Conservation (phyloP, 1,140 invertebrate genomes). For the Matsumurasca onukii region DNA sequence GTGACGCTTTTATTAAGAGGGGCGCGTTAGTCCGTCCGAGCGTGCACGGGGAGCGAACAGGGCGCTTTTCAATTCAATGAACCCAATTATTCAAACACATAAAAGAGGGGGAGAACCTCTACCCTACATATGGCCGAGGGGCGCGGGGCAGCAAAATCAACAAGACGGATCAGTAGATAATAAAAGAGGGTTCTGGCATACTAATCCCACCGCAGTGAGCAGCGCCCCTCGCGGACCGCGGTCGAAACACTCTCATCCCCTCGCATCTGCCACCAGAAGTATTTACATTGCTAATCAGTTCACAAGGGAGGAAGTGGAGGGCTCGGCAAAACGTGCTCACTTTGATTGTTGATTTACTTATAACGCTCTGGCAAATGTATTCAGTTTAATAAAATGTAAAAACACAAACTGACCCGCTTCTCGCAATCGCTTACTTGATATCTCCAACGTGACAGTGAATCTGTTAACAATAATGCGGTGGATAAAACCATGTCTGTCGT, state of each 20-base stretch:
- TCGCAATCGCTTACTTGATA: too few relatives aligned
- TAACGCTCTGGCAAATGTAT: conserved; percentile 3
- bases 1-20: conserved; percentile 30
- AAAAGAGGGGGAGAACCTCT: conserved; percentile 8
- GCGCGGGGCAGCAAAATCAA: conserved; percentile 19
- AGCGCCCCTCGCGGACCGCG: conserved; percentile 7
- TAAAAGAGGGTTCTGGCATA: conserved; percentile 12
- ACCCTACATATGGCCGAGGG: not conserved
- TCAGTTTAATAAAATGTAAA: conserved; percentile 26
- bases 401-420: not conserved
- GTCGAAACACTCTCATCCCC: too few relatives aligned
- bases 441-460: too few relatives aligned
- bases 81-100: conserved; percentile 32
- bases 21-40: not conserved
- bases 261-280: conserved; percentile 1
- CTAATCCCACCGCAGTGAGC: conserved; percentile 12
- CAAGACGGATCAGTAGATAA: conserved; percentile 20
- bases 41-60: not conserved
- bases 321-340: conserved; percentile 15
- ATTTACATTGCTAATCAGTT: conserved; percentile 24
- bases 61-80: conserved; percentile 30
- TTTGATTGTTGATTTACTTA: conserved; percentile 23
- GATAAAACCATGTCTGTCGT: too few relatives aligned
- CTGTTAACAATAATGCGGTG: too few relatives aligned
- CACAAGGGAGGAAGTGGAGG: not conserved